Conservation (phyloP, 2,888 invertebrate species). For the Sycophila texana region DNA sequence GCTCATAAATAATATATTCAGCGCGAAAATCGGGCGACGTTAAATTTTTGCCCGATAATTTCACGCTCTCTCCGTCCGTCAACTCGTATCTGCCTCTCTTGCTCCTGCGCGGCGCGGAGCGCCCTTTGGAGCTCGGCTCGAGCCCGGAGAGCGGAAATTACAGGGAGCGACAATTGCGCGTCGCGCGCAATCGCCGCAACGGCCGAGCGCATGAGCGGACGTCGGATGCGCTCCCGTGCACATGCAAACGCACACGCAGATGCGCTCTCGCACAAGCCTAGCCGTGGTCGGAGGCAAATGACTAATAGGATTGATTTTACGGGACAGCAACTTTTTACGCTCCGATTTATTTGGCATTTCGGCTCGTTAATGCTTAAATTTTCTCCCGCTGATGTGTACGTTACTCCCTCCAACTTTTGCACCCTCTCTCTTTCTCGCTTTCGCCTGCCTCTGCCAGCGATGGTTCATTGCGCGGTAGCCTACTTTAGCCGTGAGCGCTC, state of each 20-base stretch:
- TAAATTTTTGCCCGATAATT: slow-evolving; percentile 13
- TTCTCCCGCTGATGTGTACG: neutral
- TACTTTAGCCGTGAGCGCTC: too few relatives aligned
- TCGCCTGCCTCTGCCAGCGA: neutral
- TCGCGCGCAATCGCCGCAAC: too few relatives aligned
- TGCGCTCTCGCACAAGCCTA: neutral
- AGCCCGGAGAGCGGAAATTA: slow-evolving; percentile 4
- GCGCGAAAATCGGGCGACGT: neutral
- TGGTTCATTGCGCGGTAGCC: too few relatives aligned
- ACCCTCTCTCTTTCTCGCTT: neutral
- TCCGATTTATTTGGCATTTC: slow-evolving; percentile 35
- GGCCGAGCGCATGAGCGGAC: too few relatives aligned
- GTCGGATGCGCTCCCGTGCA: neutral
- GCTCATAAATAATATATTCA: slow-evolving; percentile 16
- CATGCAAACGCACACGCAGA: neutral
- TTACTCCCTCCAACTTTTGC: neutral
- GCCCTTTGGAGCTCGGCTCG: too few relatives aligned
- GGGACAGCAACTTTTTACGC: slow-evolving; percentile 27
- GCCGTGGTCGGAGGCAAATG: neutral
- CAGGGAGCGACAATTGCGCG: slow-evolving; percentile 10
- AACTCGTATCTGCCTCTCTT: neutral
- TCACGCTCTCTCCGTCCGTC: neutral
- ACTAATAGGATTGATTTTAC: slow-evolving; percentile 41
- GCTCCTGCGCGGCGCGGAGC: too few relatives aligned
- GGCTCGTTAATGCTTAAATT: slow-evolving; percentile 33